Evolutionary conservation across 1,140 invertebrate species (phyloP).

Genomic region (Adelges cooleyi): DNA sequence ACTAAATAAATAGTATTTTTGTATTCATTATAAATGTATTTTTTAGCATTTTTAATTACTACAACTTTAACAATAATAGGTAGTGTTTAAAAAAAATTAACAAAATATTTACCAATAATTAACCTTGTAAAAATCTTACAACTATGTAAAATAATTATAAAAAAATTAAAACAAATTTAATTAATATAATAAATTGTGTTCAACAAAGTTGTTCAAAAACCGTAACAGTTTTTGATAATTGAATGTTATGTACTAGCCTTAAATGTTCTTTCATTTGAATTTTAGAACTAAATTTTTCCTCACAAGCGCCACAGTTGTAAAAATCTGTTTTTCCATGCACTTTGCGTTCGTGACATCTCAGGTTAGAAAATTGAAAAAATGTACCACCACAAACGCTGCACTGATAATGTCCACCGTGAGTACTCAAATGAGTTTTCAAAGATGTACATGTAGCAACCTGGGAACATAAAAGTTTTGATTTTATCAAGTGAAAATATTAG

Average conservation of each 20-base stretch:
- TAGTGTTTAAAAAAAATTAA: too few species aligned
- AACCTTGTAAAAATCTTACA: too few species aligned
- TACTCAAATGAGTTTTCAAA: neutral
- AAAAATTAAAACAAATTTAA: too few species aligned
- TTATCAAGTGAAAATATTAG: neutral
- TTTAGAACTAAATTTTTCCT: slow-evolving; percentile 2
- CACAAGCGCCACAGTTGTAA: neutral
- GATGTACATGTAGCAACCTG: neutral
- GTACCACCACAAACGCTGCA: slow-evolving; percentile 10
- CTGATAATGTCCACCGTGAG: slow-evolving; percentile 9
- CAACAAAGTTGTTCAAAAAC: too few species aligned
- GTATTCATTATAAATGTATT: too few species aligned
- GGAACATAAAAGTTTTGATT: neutral
- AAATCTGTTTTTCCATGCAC: neutral
- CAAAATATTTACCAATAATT: too few species aligned
- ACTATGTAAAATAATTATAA: too few species aligned
- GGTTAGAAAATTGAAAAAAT: neutral
- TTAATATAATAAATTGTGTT: too few species aligned
- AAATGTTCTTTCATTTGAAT: neutral
- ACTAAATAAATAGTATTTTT: too few species aligned
- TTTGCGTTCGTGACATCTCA: neutral
- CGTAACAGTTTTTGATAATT: neutral
- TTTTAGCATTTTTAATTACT: too few species aligned
- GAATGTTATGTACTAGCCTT: neutral
- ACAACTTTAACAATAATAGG: too few species aligned